Evolutionary conservation across 2,888 invertebrate genomes (phyloP).

Genomic region (Drosophila melanosoma): DNA sequence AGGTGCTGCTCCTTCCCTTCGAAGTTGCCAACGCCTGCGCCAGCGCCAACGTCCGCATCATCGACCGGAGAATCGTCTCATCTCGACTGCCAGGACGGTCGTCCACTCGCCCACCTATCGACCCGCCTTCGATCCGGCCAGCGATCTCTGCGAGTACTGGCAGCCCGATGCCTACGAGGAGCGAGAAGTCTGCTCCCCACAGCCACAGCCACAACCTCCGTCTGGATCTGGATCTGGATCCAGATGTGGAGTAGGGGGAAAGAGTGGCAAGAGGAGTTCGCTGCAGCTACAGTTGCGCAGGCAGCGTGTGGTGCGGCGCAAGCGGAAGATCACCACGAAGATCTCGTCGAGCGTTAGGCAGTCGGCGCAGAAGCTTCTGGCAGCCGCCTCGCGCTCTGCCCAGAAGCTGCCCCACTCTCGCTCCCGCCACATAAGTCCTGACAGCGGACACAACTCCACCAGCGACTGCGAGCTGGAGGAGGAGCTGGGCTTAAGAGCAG

Average conservation of each 20-base stretch:
- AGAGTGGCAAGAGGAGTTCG: slow-evolving; percentile 28
- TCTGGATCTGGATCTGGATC: neutral
- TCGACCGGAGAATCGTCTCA: slow-evolving; percentile 51
- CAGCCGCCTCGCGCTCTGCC: slow-evolving; percentile 48
- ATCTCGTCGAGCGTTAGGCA: slow-evolving; percentile 74
- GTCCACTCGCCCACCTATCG: slow-evolving; percentile 83
- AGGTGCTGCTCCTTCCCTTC: slow-evolving; percentile 27
- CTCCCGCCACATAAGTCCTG: slow-evolving; percentile 78
- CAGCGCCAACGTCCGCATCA: slow-evolving; percentile 48
- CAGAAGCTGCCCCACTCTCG: slow-evolving; percentile 38
- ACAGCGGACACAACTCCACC: slow-evolving; percentile 84
- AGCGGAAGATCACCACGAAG: slow-evolving; percentile 72
- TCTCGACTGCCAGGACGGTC: slow-evolving; percentile 61
- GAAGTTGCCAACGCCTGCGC: slow-evolving; percentile 28
- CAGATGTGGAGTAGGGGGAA: neutral
- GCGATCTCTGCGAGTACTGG: slow-evolving; percentile 84
- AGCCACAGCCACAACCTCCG: slow-evolving; percentile 37
- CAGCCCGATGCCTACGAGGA: slow-evolving; percentile 72
- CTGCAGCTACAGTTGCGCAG: slow-evolving; percentile 71
- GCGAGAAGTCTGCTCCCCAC: slow-evolving; percentile 81
- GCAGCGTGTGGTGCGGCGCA: slow-evolving; percentile 82
- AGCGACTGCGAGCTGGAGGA: slow-evolving; percentile 71
- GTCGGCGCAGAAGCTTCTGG: slow-evolving; percentile 78
- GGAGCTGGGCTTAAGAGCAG: slow-evolving; percentile 17
- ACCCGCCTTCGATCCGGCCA: slow-evolving; percentile 84